Evolutionary conservation across 1,140 invertebrate species (phyloP).

Genomic region (Andrena cerasifolii): DNA sequence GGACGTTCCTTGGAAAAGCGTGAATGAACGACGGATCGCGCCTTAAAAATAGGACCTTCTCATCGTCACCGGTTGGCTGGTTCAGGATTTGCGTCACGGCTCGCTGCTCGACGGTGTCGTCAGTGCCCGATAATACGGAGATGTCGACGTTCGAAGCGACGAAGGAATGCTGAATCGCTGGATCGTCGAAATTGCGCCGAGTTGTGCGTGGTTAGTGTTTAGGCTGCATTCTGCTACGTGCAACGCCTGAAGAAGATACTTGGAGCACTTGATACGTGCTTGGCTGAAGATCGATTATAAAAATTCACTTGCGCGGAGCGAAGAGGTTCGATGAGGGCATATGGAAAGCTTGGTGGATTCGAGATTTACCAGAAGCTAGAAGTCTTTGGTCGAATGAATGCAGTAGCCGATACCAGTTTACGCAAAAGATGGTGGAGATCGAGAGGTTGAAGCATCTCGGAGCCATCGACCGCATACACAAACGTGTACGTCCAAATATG

Average conservation of each 20-base stretch:
- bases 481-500: constrained; percentile 21
- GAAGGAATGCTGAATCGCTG: too few species aligned
- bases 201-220: too few species aligned
- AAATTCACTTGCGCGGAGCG: too few species aligned
- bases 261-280: too few species aligned
- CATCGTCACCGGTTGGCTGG: background rate
- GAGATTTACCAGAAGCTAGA: too few species aligned
- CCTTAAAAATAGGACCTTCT: constrained; percentile 59
- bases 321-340: too few species aligned
- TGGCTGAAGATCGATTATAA: too few species aligned
- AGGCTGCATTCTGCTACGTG: too few species aligned
- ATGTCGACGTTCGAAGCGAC: background rate
- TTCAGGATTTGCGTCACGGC: constrained; percentile 50
- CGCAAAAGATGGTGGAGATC: background rate
- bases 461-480: background rate
- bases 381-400: too few species aligned
- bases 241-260: too few species aligned
- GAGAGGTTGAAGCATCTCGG: background rate
- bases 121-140: constrained; percentile 50
- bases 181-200: too few species aligned
- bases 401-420: background rate
- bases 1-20: constrained; percentile 47
- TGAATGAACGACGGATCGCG: constrained; percentile 46
- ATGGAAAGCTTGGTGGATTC: too few species aligned
- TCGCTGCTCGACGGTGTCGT: constrained; percentile 37